Base-by-base conservation (phyloP, 1,140 invertebrate genomes). In the Heliothis subflexa region DNA sequence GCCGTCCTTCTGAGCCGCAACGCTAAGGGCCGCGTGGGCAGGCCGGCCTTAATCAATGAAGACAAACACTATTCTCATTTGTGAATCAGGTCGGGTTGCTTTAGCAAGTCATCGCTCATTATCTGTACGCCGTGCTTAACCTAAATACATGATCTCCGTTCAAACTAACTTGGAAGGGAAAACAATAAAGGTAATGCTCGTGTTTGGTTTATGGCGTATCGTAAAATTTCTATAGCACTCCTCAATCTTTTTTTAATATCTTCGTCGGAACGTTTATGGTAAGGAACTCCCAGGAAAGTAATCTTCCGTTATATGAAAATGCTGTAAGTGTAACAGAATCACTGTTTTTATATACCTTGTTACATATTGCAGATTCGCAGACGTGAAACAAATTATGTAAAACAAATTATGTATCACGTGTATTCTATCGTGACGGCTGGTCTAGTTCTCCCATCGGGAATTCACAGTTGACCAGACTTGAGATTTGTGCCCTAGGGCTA, bases 181-280 rank as follows among this genome's bases (percentile, higher is more conserved):
- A 50, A 14, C 45, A 52, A 68, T 68, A 68, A 68, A 68, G 64
- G 64, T 68, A 68, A 50, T 68, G 64, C 47, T 49, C 47, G 64
- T 68, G 64, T 68, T 68, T 50, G 47, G 64, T 68, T 68, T 50
- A 68, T n/a, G 64, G 45, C 21, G 18, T 1, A 5, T 68, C 64
- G 64, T 68, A 68, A 68, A 68, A 14, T 25, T 52, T 66, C 62
- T 68, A 50, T 50, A 47, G 47, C 18, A 11, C 47, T 50, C 47
- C 47, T 28, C 18, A 28, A 68, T 68, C 45, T 68, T 68, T 68
- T 68, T 50, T 47, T 47, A 64, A 64, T 64, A 64, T 64, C 61
- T 45, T 40, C 33, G 33, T 62, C 14, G 33, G 61, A 2, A 55
- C 28, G 59, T 62, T 40, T 9, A 28, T 40, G 59, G 40, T 11